Conservation (phyloP, 2,797 vertebrate genomes). For the Sarcoramphus papa region DNA sequence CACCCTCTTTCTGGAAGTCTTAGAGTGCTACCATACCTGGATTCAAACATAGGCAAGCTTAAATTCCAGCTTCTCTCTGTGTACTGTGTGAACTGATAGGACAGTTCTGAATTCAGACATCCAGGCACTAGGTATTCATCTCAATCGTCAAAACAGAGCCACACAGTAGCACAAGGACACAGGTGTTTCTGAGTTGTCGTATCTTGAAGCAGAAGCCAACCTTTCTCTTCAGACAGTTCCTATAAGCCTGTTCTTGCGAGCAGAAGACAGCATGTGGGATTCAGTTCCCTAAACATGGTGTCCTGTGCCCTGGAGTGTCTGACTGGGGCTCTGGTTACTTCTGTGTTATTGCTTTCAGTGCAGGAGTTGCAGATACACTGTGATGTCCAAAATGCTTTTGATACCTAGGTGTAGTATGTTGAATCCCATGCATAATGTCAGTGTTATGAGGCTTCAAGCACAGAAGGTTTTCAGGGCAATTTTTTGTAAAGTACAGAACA, state of each 20-base stretch:
- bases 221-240: background rate
- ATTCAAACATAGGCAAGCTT: background rate
- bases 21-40: background rate
- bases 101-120: background rate
- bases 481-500: accelerated
- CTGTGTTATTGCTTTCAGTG: background rate
- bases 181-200: background rate
- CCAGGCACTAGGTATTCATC: background rate
- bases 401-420: background rate
- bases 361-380: background rate
- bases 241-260: background rate
- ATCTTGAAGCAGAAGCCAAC: background rate
- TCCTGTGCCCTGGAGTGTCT: background rate
- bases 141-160: background rate
- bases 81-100: background rate
- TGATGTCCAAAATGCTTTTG: background rate
- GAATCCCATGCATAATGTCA: background rate
- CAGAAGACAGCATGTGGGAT: background rate
- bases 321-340: background rate
- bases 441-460: background rate
- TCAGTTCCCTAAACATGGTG: background rate
- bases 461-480: background rate
- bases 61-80: background rate
- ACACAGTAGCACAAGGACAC: background rate
- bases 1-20: background rate